These are phyloP conservation scores for Siphonodentalium dalli DNA, from an alignment of 2,888 invertebrate genomes.

Conservation along the genomic window DNA sequence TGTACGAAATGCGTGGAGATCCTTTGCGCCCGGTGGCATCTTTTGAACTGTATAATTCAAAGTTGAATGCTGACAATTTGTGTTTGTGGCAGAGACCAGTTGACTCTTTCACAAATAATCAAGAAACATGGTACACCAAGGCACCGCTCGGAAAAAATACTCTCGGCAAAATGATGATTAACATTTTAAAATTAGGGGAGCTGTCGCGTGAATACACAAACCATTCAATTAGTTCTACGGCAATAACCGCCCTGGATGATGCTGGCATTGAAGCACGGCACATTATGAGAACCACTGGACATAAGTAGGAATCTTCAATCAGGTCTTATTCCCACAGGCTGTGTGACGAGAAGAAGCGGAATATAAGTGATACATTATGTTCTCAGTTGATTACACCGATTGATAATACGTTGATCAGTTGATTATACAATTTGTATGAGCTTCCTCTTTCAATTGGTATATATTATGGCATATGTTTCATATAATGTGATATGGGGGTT, in stretches of 20 bases:
- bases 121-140: background rate
- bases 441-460: too few relatives aligned
- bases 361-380: background rate
- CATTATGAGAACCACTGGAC: background rate
- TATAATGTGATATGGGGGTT: too few relatives aligned
- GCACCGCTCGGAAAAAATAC: conserved; percentile 1
- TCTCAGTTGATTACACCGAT: too few relatives aligned
- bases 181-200: background rate
- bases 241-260: conserved; percentile 2
- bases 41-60: too few relatives aligned
- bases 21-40: too few relatives aligned
- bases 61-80: too few relatives aligned
- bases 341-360: background rate
- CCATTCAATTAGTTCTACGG: background rate
- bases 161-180: background rate
- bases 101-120: background rate
- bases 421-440: too few relatives aligned
- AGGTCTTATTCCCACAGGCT: background rate
- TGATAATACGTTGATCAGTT: too few relatives aligned
- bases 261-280: conserved; percentile 1
- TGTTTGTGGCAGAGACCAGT: conserved; percentile 4
- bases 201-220: background rate
- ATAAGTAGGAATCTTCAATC: background rate
- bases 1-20: too few relatives aligned
- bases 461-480: too few relatives aligned